Conservation (phyloP, 1,140 invertebrate genomes). For the Drosophila subpulchrella region DNA sequence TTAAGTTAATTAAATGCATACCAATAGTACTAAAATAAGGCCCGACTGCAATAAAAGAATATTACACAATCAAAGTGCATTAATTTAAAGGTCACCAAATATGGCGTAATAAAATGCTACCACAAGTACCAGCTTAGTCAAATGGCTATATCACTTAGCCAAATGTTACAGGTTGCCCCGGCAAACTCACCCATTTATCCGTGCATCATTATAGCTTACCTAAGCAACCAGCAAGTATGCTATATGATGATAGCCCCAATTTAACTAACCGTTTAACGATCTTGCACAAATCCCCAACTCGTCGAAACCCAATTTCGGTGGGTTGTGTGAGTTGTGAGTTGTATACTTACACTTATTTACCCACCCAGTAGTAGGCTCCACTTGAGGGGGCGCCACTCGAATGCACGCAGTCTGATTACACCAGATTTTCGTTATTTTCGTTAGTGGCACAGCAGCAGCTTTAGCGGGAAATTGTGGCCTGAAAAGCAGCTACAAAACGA, state of each 20-base stretch:
- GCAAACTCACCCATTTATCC: neutral
- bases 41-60: neutral
- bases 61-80: neutral
- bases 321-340: neutral
- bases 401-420: constrained; percentile 49
- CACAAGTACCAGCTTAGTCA: constrained; percentile 27
- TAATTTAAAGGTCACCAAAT: constrained; percentile 18
- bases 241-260: constrained; percentile 54
- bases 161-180: constrained; percentile 6
- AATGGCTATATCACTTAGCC: constrained; percentile 23
- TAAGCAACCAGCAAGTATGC: constrained; percentile 14
- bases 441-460: constrained; percentile 3
- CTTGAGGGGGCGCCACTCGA: constrained; percentile 50
- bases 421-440: constrained; percentile 18
- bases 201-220: constrained; percentile 19
- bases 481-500: constrained; percentile 13
- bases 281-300: constrained; percentile 33
- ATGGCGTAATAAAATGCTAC: constrained; percentile 20
- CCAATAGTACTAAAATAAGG: neutral
- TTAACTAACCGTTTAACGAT: constrained; percentile 50
- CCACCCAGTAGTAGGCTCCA: constrained; percentile 35
- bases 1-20: neutral
- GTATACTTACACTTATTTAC: constrained; percentile 14
- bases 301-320: constrained; percentile 27
- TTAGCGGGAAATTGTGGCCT: constrained; percentile 35